Evolutionary conservation across 2,888 invertebrate species (phyloP), one percentile per base, ranked within the genome.

Genomic region (Galerucella pusilla): DNA sequence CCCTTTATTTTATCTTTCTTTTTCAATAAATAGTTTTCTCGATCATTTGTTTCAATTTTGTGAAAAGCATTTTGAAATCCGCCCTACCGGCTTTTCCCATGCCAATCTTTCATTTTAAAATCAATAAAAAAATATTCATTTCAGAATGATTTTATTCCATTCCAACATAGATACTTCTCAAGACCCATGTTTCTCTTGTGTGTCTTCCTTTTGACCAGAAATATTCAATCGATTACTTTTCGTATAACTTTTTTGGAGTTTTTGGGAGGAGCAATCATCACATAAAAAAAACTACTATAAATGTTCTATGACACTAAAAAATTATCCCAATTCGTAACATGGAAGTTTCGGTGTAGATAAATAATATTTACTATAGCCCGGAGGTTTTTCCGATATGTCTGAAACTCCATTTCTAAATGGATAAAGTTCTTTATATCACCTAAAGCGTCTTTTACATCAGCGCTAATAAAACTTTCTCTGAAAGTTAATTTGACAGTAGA

Each of bases 21-120:
- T 70, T 66, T 67, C 78, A 78, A 80, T 80, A 79, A 78, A 78
- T 75, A 74, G 71, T 78, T 77, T 77, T 77, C 74, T 75, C 76
- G 70, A 65, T 71, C 78, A 79, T 80, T 81, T 78, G 80, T 81
- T 80, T 79, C 76, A 77, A 75, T 80, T 79, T 77, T 74, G 73
- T 45, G 49, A 63, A 74, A 71, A 73, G 74, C 71, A 76, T 75
- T 75, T 65, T 66, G 14, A 42, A 45, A 57, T 68, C 57, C 28
- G 11, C 12, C 12, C 28, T 67, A 20, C 14, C 14, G 28, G 28
- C n/a, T 42, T 67, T 14, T 14, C 52, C 12, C n/a, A 54, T 67
- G 67, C 52, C 54, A 54, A 28, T 28, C 28, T 28, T 28, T 2
- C 28, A 28, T 28, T 28, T 2, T 28, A 28, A 28, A 28, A 28